Conservation (phyloP, 2,797 vertebrate genomes). For the Phataginus tricuspis region DNA sequence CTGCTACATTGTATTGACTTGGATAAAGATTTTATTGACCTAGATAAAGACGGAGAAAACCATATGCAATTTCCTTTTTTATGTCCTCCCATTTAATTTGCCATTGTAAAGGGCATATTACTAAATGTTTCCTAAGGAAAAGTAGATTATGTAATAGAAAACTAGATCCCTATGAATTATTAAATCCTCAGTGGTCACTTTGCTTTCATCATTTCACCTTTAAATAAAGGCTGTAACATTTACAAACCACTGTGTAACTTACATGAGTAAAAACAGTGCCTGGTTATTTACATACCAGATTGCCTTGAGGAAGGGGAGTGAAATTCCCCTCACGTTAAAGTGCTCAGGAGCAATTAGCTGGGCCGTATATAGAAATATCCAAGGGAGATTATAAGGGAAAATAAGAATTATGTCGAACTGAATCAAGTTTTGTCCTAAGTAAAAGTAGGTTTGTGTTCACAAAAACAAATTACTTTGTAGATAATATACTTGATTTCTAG, state of each 20-base stretch:
- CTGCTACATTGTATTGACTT: not conserved
- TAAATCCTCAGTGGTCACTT: constrained; percentile 56
- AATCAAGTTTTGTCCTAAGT: constrained; percentile 10
- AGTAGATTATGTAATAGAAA: not conserved
- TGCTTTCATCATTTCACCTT: constrained; percentile 66
- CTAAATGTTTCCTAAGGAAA: constrained; percentile 35
- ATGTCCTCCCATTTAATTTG: constrained; percentile 33
- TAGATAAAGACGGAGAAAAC: not conserved
- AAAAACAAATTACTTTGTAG: constrained; percentile 41
- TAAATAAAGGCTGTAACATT: constrained; percentile 76
- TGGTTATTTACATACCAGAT: constrained; percentile 62
- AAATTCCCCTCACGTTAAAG: constrained; percentile 63
- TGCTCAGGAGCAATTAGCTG: constrained; percentile 66
- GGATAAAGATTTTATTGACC: not conserved
- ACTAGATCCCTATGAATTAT: constrained; percentile 40
- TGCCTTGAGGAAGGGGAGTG: constrained; percentile 52
- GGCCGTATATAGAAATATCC: not conserved
- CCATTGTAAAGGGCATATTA: constrained; percentile 14
- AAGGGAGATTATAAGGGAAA: constrained; percentile 66
- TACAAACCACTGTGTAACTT: constrained; percentile 57
- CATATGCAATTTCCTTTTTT: not conserved
- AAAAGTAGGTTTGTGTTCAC: constrained; percentile 14
- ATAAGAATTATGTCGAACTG: constrained; percentile 59
- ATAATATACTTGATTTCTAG: constrained; percentile 42
- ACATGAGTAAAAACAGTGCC: not conserved